These are phyloP conservation scores for Cherax destructor DNA, from an alignment of 1,140 invertebrate genomes.

Conservation along the genomic window DNA sequence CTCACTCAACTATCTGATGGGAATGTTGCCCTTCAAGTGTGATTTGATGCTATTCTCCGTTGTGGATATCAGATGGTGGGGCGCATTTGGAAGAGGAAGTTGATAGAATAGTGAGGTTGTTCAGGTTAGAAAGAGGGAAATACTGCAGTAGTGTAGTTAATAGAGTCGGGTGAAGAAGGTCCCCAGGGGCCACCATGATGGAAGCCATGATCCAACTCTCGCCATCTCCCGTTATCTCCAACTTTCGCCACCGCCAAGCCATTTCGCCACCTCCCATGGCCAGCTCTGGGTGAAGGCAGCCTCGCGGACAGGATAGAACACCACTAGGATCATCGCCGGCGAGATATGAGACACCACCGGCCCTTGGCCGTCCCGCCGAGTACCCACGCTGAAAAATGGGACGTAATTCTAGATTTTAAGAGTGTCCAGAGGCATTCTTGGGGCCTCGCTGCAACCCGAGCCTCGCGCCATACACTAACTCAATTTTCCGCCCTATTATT, in stretches of 20 bases:
- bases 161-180: too few relatives aligned
- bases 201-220: too few relatives aligned
- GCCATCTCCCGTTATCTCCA: not conserved
- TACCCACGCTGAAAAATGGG: constrained; percentile 13
- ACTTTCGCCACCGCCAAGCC: not conserved
- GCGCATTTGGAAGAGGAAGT: not conserved
- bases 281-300: not conserved
- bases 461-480: not conserved
- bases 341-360: constrained; percentile 11
- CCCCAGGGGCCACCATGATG: not conserved
- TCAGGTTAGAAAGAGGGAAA: too few relatives aligned
- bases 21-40: not conserved
- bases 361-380: constrained; percentile 1
- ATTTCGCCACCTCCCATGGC: too few relatives aligned
- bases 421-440: constrained; percentile 8
- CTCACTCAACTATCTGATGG: not conserved
- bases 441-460: not conserved
- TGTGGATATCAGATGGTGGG: not conserved
- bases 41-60: not conserved
- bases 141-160: too few relatives aligned
- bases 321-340: constrained; percentile 16
- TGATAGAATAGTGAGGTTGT: not conserved
- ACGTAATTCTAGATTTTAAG: constrained; percentile 19
- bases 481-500: constrained; percentile 1
- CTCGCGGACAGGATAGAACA: constrained; percentile 11